These are phyloP conservation scores for Muschampia plurimacula DNA, from an alignment of 2,888 invertebrate species.

Conservation along the genomic window DNA sequence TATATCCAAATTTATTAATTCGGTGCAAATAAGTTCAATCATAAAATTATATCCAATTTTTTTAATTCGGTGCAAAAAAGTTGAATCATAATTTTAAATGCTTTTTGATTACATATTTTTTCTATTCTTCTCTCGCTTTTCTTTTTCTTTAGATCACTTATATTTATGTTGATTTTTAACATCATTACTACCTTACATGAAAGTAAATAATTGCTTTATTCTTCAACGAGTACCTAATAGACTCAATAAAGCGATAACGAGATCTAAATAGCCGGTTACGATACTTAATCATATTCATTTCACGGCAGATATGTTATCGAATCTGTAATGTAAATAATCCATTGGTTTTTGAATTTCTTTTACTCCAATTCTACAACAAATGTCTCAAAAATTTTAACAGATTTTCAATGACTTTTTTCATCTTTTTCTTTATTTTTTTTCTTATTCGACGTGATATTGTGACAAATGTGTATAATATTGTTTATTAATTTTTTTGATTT, in stretches of 20 bases:
- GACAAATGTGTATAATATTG: too few species aligned
- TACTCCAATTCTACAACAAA: background rate
- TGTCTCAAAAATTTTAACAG: too few species aligned
- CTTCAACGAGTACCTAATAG: background rate
- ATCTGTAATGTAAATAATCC: conserved; percentile 8
- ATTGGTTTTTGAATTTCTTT: conserved; percentile 10
- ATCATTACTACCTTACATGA: background rate
- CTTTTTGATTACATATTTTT: background rate
- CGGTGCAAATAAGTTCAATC: too few species aligned
- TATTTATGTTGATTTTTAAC: background rate
- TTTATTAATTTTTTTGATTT: too few species aligned
- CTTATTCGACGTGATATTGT: too few species aligned
- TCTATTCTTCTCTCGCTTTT: background rate
- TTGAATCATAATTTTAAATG: too few species aligned
- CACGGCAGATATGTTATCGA: conserved; percentile 30
- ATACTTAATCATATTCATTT: conserved; percentile 17
- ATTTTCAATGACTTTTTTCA: background rate
- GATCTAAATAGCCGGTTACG: conserved; percentile 15
- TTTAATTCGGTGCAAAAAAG: too few species aligned
- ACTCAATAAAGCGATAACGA: conserved; percentile 22
- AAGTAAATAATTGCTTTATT: background rate
- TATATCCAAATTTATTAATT: too few species aligned
- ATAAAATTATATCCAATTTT: too few species aligned
- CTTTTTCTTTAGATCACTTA: background rate
- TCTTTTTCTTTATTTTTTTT: background rate